phyloP scores from a whole-genome alignment of 64 coral and sea anemone genomes.

The Trachythela sp. region DNA sequence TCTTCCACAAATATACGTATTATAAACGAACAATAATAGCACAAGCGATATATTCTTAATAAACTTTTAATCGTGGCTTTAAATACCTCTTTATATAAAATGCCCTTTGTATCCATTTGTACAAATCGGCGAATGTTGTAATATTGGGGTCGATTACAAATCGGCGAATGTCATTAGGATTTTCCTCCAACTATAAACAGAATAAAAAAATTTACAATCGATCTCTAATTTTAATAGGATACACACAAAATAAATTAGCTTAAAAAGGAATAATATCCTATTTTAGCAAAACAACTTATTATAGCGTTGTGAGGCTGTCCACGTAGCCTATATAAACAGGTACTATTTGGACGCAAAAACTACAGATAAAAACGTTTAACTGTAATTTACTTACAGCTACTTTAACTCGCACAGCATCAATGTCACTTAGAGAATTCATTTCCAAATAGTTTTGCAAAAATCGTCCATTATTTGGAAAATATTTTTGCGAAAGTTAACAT shows the following conservation, averaged over 20 bases:
- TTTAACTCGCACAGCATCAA: not conserved
- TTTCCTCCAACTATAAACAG: not conserved
- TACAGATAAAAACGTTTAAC: not conserved
- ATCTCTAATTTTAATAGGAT: not conserved
- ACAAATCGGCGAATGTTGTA: not conserved
- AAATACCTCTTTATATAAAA: not conserved
- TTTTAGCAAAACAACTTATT: not conserved
- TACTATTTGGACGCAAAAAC: not conserved
- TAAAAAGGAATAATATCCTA: not conserved
- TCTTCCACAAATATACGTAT: too few species aligned
- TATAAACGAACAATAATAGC: too few species aligned
- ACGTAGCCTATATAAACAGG: not conserved
- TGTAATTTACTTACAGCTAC: not conserved
- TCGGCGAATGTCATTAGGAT: not conserved
- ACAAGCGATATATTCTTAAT: not conserved
- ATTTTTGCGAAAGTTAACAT: not conserved
- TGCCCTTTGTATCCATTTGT: constrained; percentile 2
- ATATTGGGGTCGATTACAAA: not conserved
- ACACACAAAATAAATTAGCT: not conserved
- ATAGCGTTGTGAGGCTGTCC: not conserved
- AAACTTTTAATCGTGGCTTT: not conserved
- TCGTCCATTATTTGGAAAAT: not conserved
- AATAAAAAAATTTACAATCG: not conserved
- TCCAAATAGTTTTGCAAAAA: not conserved
- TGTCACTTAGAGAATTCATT: not conserved